Evolutionary conservation across 2,888 invertebrate species (phyloP).

Genomic region (Apotomis capreana): DNA sequence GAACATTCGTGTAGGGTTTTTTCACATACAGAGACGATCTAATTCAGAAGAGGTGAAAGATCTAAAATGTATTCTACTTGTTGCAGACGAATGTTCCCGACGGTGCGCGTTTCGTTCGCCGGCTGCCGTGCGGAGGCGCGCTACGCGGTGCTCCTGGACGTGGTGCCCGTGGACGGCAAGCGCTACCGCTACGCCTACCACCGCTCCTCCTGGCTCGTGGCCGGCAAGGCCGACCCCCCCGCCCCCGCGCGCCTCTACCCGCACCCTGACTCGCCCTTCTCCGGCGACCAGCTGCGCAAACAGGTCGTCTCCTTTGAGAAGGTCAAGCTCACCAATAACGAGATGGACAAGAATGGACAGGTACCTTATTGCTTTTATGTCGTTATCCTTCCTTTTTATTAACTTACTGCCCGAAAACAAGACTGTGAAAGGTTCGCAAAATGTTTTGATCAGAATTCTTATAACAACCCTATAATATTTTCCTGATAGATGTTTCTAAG

Average conservation of each 20-base stretch:
- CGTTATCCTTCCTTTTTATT: no score
- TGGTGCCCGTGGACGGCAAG: conserved; percentile 98
- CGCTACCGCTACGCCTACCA: conserved; percentile 99
- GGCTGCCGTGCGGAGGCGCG: conserved; percentile 91
- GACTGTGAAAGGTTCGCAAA: no score
- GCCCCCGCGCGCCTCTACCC: conserved; percentile 96
- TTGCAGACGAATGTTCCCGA: conserved; percentile 98
- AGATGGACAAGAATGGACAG: conserved; percentile 98
- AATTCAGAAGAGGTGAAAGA: no score
- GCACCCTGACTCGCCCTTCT: conserved; percentile 98
- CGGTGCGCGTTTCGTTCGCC: conserved; percentile 96
- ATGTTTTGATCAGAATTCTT: no score
- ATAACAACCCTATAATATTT: no score
- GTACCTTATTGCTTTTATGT: conserved; percentile 74
- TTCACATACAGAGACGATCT: no score
- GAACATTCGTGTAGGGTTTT: no score
- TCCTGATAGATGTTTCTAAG: no score
- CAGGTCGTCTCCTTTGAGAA: conserved; percentile 99
- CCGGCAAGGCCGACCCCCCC: conserved; percentile 99
- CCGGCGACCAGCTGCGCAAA: conserved; percentile 96
- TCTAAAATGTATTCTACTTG: no score
- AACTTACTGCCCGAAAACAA: no score
- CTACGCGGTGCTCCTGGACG: conserved; percentile 97
- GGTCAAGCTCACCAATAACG: conserved; percentile 98
- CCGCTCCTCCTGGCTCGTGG: conserved; percentile 98